These are phyloP conservation scores for Poecilia latipinna DNA, from an alignment of 2,113 vertebrate genomes.

Conservation along the genomic window DNA sequence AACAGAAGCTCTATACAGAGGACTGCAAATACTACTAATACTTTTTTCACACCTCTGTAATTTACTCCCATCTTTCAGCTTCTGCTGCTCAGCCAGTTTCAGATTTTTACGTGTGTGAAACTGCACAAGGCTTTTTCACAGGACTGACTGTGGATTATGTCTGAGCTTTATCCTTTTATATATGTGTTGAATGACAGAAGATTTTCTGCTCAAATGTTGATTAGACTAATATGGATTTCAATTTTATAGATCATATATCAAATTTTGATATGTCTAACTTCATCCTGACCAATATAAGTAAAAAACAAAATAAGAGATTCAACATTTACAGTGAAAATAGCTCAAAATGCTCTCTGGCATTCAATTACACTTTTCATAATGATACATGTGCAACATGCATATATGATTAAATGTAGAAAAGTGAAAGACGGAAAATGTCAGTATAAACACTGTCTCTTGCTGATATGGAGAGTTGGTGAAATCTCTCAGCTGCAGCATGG, in stretches of 20 bases:
- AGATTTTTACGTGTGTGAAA: neutral
- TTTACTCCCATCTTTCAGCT: neutral
- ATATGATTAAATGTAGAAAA: neutral
- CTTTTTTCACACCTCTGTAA: neutral
- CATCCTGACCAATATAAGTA: neutral
- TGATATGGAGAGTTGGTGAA: neutral
- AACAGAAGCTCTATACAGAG: neutral
- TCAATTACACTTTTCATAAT: conserved; percentile 2
- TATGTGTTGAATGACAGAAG: neutral
- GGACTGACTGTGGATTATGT: neutral
- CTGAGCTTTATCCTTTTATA: neutral
- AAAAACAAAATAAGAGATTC: neutral
- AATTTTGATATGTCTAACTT: too few relatives aligned
- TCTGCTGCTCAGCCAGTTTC: neutral
- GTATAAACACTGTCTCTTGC: conserved; percentile 16
- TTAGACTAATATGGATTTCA: neutral
- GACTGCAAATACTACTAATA: neutral
- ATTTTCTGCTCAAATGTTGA: neutral
- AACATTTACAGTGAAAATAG: neutral
- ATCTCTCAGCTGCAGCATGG: conserved; percentile 1
- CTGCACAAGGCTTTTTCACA: conserved; percentile 2
- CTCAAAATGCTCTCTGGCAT: conserved; percentile 12
- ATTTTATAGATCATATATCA: neutral
- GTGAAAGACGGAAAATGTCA: conserved; percentile 20
- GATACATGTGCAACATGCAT: neutral